Evolutionary conservation across 1,140 invertebrate genomes (phyloP).

Genomic region (Drosophila parvula): DNA sequence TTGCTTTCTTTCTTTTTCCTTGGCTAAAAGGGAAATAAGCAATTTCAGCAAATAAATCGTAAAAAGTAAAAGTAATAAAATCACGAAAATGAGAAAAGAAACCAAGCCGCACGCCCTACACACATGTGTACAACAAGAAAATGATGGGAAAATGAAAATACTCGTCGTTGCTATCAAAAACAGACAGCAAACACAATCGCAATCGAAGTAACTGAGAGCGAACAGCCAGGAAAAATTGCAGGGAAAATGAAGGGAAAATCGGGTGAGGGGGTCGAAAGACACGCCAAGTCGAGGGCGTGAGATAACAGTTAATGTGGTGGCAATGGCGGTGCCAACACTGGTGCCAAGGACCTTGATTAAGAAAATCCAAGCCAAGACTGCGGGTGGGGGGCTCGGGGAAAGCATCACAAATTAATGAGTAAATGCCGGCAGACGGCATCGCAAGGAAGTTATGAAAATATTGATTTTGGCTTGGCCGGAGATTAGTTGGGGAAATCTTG

Average conservation of each 20-base stretch:
- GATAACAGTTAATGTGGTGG: constrained; percentile 59
- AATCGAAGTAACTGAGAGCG: constrained; percentile 60
- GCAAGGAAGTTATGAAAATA: constrained; percentile 37
- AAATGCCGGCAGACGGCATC: constrained; percentile 23
- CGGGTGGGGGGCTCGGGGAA: not conserved
- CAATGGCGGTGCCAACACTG: constrained; percentile 46
- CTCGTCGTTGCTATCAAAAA: constrained; percentile 61
- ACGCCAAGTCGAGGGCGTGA: constrained; percentile 27
- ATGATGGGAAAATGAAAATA: constrained; percentile 61
- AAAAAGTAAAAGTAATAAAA: constrained; percentile 83
- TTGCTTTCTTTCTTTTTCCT: constrained; percentile 6
- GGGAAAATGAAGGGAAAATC: not conserved
- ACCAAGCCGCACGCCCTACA: constrained; percentile 45
- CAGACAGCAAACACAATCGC: constrained; percentile 61
- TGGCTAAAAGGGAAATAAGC: constrained; percentile 73
- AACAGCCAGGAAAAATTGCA: constrained; percentile 31
- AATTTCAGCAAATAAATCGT: constrained; percentile 82
- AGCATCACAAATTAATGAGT: constrained; percentile 51
- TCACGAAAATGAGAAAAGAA: constrained; percentile 80
- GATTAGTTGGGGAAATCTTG: constrained; percentile 9
- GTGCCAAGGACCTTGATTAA: constrained; percentile 40
- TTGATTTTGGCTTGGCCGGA: constrained; percentile 27
- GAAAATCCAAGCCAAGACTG: constrained; percentile 19
- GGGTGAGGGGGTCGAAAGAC: not conserved
- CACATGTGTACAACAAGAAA: constrained; percentile 25